Conservation (phyloP, 2,888 invertebrate species). For the Taenaris catops region DNA sequence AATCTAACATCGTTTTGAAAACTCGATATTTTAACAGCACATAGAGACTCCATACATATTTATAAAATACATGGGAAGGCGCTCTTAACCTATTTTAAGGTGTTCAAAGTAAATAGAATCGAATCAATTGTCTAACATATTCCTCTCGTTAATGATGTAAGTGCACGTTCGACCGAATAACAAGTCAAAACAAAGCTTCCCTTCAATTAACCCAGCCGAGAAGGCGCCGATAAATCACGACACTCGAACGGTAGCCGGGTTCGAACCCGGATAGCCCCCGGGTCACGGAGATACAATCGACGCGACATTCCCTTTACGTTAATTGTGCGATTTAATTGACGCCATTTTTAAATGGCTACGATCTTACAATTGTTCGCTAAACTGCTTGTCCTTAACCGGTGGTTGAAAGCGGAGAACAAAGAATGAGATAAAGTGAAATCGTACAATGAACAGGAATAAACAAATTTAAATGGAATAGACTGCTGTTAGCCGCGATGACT, state of each 20-base stretch:
- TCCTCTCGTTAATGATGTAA: slow-evolving; percentile 23
- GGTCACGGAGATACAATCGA: slow-evolving; percentile 68
- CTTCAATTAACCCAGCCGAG: slow-evolving; percentile 57
- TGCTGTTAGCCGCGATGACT: too few relatives aligned
- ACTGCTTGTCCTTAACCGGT: slow-evolving; percentile 1
- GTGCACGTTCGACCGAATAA: slow-evolving; percentile 23
- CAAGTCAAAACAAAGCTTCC: slow-evolving; percentile 31
- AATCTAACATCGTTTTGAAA: too few relatives aligned
- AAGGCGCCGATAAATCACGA: slow-evolving; percentile 64
- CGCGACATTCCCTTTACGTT: slow-evolving; percentile 58
- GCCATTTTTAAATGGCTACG: slow-evolving; percentile 34
- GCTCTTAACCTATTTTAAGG: too few relatives aligned
- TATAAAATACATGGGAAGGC: too few relatives aligned
- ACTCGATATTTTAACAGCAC: too few relatives aligned
- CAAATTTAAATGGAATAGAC: too few relatives aligned
- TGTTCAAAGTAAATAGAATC: slow-evolving; percentile 8
- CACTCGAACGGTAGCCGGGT: slow-evolving; percentile 52
- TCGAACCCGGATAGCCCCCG: slow-evolving; percentile 65
- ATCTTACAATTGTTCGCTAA: slow-evolving; percentile 15
- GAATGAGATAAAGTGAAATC: too few relatives aligned
- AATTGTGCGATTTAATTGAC: slow-evolving; percentile 68
- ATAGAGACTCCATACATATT: too few relatives aligned
- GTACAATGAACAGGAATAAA: too few relatives aligned
- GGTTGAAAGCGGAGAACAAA: too few relatives aligned
- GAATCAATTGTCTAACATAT: slow-evolving; percentile 18